Conservation (phyloP, 2,113 vertebrate genomes). For the Pipa parva region DNA sequence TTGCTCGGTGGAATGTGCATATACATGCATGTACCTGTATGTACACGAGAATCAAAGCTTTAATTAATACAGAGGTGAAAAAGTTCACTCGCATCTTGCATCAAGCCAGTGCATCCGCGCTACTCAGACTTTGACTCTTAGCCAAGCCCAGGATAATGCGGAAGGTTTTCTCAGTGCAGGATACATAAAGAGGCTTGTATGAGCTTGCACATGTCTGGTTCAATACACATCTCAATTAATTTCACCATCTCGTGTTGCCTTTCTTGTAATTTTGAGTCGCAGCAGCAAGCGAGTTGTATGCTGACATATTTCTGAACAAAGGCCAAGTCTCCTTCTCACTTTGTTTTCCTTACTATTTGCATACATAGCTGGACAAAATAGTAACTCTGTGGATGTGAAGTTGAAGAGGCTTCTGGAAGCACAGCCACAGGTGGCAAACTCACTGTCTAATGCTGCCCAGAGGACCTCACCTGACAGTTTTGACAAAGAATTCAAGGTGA, state of each 20-base stretch:
- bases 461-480: conserved; percentile 58
- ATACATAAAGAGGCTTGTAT: conserved; percentile 31
- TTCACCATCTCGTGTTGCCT: conserved; percentile 27
- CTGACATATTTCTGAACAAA: conserved; percentile 44
- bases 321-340: conserved; percentile 50
- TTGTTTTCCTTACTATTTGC: conserved; percentile 54
- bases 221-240: not conserved
- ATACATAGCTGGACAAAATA: conserved; percentile 79
- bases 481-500: conserved; percentile 70
- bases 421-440: conserved; percentile 77
- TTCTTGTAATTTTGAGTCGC: conserved; percentile 28
- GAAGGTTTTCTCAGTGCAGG: conserved; percentile 11
- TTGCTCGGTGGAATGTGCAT: conserved; percentile 12
- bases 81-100: conserved; percentile 28
- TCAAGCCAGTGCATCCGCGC: conserved; percentile 9
- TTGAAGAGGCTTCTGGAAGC: conserved; percentile 81
- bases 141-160: conserved; percentile 33
- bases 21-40: conserved; percentile 25
- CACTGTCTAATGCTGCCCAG: conserved; percentile 59
- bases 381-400: conserved; percentile 82
- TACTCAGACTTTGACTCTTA: conserved; percentile 31
- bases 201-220: conserved; percentile 32
- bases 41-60: conserved; percentile 34
- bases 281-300: conserved; percentile 47
- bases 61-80: conserved; percentile 39